Evolutionary conservation across 1,140 invertebrate species (phyloP).

Genomic region (Branchinecta lynchi): DNA sequence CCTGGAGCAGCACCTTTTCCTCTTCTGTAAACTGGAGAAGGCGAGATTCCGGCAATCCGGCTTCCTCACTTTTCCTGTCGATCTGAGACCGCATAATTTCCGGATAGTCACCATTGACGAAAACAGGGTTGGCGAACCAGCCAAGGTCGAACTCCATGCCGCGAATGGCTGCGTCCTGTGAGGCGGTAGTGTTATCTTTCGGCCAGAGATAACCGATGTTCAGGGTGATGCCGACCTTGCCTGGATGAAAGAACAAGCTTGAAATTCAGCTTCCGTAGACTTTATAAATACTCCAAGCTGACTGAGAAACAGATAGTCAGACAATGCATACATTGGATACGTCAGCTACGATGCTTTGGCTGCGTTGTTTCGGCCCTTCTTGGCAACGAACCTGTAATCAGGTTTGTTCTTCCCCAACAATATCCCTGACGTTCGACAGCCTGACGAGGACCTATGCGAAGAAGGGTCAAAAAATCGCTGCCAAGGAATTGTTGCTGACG

Average conservation of each 20-base stretch:
- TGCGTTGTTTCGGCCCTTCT: too few relatives aligned
- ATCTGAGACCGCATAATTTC: slow-evolving; percentile 35
- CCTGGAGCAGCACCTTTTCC: slow-evolving; percentile 16
- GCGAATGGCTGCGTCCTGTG: slow-evolving; percentile 38
- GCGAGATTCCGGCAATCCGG: slow-evolving; percentile 15
- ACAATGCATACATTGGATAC: too few relatives aligned
- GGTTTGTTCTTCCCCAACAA: too few relatives aligned
- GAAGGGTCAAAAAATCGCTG: too few relatives aligned
- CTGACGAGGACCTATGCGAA: too few relatives aligned
- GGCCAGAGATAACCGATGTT: slow-evolving; percentile 45
- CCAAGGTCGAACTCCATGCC: slow-evolving; percentile 28
- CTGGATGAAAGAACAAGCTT: slow-evolving; percentile 25
- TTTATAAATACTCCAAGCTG: too few relatives aligned
- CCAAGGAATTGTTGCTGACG: too few relatives aligned
- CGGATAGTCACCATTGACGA: slow-evolving; percentile 30
- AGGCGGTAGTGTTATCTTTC: slow-evolving; percentile 33
- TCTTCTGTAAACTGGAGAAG: slow-evolving; percentile 16
- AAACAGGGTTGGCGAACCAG: slow-evolving; percentile 30
- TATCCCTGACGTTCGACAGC: too few relatives aligned
- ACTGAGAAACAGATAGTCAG: too few relatives aligned
- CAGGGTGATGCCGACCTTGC: slow-evolving; percentile 44
- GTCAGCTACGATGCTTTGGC: too few relatives aligned
- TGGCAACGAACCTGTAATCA: too few relatives aligned
- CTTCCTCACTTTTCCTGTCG: slow-evolving; percentile 35
- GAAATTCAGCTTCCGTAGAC: too few relatives aligned